Base-by-base conservation (phyloP, 2,888 invertebrate genomes). In the Muschampia plurimacula region DNA sequence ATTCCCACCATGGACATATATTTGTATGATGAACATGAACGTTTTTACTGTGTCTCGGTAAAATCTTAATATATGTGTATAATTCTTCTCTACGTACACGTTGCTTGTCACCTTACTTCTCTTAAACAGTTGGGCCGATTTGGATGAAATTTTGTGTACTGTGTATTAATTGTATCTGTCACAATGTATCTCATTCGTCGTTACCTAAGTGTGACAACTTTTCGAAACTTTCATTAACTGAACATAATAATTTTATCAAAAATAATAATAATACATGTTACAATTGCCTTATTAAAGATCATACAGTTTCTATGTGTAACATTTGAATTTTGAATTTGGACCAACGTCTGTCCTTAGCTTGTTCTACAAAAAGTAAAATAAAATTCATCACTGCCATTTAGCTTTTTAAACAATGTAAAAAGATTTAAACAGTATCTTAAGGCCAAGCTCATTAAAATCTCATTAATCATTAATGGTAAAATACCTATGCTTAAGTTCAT, bases 171-270 rank as follows among this genome's bases (percentile, higher is more conserved):
- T 44, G 63, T 12, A 28, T 44, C 22, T 64, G 63, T 64, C 63
- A 64, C 5, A 64, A 36, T 32, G 55, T 1, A 57, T 55, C 52
- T 10, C 66, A 66, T 66, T 39, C 66, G 5, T 49, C 55, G 10
- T 22, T 66, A 52, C 10, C 13, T 28, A 66, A 66, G 28, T 66
- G 49, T 66, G 66, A 66, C n/a, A 55, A 52, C n/a, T 66, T 66
- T 66, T 66, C 55, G 10, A 52, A 66, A 66, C 52, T 65, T 65
- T 22, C 55, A 7, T 57, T 57, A 57, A 57, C 8, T 57, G 36
- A 62, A 36, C 39, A 15, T 39, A 62, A 62, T 41, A 62, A 62
- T 39, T 62, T 62, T 62, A 41, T 41, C n/a, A 39, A 36, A n/a
- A 12, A 62, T 62, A 62, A 62, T 22, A 39, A 39, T 62, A 62